Evolutionary conservation across 1,140 invertebrate species (phyloP).

Genomic region (Habropoda laboriosa): DNA sequence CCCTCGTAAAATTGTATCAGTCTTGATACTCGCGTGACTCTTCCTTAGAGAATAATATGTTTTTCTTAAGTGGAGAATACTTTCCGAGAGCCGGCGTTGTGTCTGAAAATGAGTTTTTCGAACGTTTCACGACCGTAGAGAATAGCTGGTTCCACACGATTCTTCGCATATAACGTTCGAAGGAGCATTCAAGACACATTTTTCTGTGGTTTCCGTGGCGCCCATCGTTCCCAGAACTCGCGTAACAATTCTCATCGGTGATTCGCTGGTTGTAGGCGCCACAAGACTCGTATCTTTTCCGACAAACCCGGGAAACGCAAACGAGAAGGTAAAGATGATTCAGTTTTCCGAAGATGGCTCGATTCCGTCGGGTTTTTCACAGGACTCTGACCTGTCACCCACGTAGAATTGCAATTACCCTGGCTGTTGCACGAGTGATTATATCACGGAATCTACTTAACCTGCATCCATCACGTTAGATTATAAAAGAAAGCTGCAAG

Average conservation of each 20-base stretch:
- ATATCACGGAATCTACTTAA: conserved; percentile 67
- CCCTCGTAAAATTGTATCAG: too few species aligned
- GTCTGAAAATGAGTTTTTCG: too few species aligned
- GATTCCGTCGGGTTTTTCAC: neutral
- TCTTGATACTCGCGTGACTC: too few species aligned
- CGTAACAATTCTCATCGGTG: neutral
- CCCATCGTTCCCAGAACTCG: neutral
- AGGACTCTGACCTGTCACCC: too few species aligned
- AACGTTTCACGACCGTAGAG: too few species aligned
- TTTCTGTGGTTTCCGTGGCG: neutral
- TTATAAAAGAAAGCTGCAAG: neutral
- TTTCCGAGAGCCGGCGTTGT: too few species aligned
- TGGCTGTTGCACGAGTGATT: conserved; percentile 31
- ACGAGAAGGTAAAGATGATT: too few species aligned
- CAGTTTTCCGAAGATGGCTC: too few species aligned
- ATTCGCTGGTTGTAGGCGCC: neutral
- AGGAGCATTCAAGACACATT: neutral
- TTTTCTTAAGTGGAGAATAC: too few species aligned
- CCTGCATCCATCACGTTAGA: conserved; percentile 42
- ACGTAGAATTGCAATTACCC: neutral
- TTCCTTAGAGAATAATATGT: too few species aligned
- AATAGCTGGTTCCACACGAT: neutral
- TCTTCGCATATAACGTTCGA: too few species aligned
- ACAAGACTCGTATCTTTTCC: neutral
- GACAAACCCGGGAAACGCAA: neutral